Evolutionary conservation across 2,113 vertebrate genomes (phyloP).

Genomic region (Romanogobio albipinnatus): DNA sequence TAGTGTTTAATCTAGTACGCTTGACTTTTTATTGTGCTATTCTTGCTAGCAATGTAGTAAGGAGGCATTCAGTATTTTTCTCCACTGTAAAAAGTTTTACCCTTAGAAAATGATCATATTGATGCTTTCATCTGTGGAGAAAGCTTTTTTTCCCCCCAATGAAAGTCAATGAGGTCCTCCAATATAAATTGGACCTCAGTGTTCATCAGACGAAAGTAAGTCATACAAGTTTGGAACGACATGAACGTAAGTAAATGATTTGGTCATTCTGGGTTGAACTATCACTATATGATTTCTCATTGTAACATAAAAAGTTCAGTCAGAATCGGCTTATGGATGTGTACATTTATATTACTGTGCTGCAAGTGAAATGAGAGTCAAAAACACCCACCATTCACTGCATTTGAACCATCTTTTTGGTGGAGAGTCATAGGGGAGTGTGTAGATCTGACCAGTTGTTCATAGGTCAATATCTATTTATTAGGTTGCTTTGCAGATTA

Average conservation of each 20-base stretch:
- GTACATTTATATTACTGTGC: background rate
- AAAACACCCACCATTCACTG: background rate
- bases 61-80: background rate
- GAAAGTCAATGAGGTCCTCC: background rate
- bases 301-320: background rate
- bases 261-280: no score
- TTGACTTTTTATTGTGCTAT: background rate
- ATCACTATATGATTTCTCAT: background rate
- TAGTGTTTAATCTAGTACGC: background rate
- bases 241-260: background rate
- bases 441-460: background rate
- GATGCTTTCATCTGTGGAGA: background rate
- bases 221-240: background rate
- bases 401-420: background rate
- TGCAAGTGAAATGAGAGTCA: background rate
- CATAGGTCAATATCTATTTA: background rate
- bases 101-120: background rate
- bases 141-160: background rate
- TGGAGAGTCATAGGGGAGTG: background rate
- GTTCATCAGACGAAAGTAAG: background rate
- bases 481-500: conserved; percentile 9
- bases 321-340: background rate
- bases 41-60: background rate
- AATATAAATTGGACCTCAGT: background rate
- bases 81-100: background rate